These are phyloP conservation scores for Microctonus aethiopoides DNA, from an alignment of 2,888 invertebrate genomes.

Conservation along the genomic window DNA sequence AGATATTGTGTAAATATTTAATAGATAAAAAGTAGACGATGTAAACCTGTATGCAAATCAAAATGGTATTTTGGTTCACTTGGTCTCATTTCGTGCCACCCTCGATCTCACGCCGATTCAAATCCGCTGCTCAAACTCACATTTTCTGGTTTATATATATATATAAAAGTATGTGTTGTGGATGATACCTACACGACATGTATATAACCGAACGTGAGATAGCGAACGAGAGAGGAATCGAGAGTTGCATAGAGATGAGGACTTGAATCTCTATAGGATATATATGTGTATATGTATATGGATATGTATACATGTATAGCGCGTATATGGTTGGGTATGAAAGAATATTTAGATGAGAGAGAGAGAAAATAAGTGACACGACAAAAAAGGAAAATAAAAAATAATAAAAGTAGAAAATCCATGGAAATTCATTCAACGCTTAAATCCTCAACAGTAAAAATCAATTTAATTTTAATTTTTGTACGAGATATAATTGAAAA, in stretches of 20 bases:
- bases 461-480: neutral
- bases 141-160: conserved; percentile 19
- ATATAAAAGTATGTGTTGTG: neutral
- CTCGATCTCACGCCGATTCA: neutral
- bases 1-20: conserved; percentile 18
- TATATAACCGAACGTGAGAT: conserved; percentile 28
- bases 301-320: neutral
- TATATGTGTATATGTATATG: too few relatives aligned
- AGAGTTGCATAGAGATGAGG: conserved; percentile 38
- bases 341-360: neutral
- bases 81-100: neutral
- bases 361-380: too few relatives aligned
- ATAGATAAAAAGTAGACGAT: conserved; percentile 14
- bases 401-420: too few relatives aligned
- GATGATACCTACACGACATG: neutral
- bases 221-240: conserved; percentile 32
- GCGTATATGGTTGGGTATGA: neutral
- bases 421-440: too few relatives aligned
- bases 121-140: neutral
- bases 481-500: neutral
- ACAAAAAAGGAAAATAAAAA: too few relatives aligned
- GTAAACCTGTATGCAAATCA: conserved; percentile 28
- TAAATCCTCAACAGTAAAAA: too few relatives aligned
- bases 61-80: conserved; percentile 22
- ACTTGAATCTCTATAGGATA: too few relatives aligned